A percentile compares a stretch with the other conserved stretches of the same genome.
Conservation (phyloP, 53 echinoderm and acorn worm genomes). For the Glandiceps talaboti region DNA sequence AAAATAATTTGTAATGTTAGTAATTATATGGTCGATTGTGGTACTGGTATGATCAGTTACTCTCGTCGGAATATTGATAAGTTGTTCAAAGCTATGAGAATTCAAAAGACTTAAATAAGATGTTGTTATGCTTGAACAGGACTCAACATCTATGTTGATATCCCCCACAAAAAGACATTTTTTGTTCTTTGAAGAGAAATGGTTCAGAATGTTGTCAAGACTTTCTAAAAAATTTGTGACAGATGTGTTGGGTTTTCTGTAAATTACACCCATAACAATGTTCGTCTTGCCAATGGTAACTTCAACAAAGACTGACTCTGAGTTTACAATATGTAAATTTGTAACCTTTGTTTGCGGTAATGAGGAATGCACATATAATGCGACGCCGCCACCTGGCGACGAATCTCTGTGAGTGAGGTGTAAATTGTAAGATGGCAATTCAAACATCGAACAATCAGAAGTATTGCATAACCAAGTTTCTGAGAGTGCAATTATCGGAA, state of each 20-base stretch:
- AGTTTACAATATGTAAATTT: background rate
- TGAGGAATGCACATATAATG: background rate
- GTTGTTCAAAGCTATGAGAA: too few relatives aligned
- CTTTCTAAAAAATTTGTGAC: too few relatives aligned
- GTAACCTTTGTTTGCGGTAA: background rate
- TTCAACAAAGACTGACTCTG: background rate
- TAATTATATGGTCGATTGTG: too few relatives aligned
- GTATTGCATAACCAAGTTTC: background rate
- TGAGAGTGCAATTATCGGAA: background rate
- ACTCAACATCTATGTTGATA: too few relatives aligned
- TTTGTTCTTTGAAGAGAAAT: too few relatives aligned
- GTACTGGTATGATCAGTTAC: too few relatives aligned
- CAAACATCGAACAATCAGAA: background rate
- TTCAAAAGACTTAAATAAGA: too few relatives aligned
- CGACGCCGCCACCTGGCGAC: constrained; percentile 1
- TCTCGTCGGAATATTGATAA: too few relatives aligned
- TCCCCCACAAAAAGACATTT: too few relatives aligned
- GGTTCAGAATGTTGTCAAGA: too few relatives aligned
- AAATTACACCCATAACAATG: background rate
- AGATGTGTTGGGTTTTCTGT: background rate
- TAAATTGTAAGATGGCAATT: background rate
- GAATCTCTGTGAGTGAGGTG: background rate
- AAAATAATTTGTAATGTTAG: too few relatives aligned
- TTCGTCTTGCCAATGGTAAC: background rate
- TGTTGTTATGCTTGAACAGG: too few relatives aligned